A percentile compares a stretch with the other conserved stretches of the same genome.
phyloP scores from a whole-genome alignment of 2,797 vertebrate genomes.

The Acropternis orthonyx region DNA sequence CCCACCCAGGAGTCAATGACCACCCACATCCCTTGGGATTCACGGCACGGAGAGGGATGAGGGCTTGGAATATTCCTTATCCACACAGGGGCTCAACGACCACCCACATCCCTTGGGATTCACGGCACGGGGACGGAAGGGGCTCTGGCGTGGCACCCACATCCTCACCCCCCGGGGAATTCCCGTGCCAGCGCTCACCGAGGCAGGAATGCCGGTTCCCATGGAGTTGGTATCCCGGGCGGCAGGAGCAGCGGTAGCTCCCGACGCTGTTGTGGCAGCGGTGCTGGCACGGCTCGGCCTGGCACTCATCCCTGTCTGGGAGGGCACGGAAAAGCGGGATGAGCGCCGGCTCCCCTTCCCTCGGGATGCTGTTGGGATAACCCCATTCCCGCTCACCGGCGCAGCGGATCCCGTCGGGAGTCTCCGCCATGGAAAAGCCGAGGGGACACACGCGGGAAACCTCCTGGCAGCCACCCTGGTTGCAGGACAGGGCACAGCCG shows the following conservation, averaged over 20 bases:
- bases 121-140: no score
- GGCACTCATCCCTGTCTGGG: constrained; percentile 78
- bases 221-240: constrained; percentile 75
- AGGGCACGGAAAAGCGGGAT: not conserved
- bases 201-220: constrained; percentile 79
- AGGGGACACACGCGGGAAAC: constrained; percentile 80
- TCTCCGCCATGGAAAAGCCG: constrained; percentile 80
- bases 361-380: not conserved
- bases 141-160: no score
- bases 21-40: no score
- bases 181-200: constrained; percentile 53
- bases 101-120: no score
- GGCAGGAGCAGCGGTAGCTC: constrained; percentile 80
- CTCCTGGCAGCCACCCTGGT: constrained; percentile 80
- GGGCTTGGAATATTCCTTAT: no score
- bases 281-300: constrained; percentile 77
- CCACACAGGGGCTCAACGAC: no score
- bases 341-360: not conserved
- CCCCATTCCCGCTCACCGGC: constrained; percentile 55
- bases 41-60: no score
- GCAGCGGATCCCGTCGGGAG: constrained; percentile 74
- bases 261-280: constrained; percentile 78
- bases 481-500: constrained; percentile 79
- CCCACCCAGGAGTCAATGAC: no score
- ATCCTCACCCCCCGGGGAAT: no score